A percentile compares a stretch with the other conserved stretches of the same genome.
Evolutionary conservation across 2,797 vertebrate species (phyloP).

Genomic region (Hippocampus kuda): DNA sequence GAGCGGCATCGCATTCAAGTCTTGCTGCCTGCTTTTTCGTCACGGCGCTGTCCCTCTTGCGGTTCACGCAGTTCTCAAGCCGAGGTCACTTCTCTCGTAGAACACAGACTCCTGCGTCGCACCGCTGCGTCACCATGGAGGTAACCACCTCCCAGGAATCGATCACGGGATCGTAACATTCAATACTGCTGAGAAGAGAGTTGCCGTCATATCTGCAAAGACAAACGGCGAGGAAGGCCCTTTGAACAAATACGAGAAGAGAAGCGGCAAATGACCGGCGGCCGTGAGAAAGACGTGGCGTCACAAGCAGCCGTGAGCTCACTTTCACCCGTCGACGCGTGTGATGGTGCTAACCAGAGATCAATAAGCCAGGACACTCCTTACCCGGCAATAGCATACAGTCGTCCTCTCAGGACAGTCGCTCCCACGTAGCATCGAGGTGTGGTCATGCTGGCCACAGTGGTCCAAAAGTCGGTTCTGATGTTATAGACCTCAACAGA

Average conservation of each 20-base stretch:
- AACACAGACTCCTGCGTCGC: slow-evolving; percentile 94
- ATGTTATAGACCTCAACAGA: slow-evolving; percentile 98
- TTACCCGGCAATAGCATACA: slow-evolving; percentile 95
- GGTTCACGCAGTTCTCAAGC: slow-evolving; percentile 14
- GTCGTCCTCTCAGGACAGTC: slow-evolving; percentile 88
- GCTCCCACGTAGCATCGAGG: slow-evolving; percentile 96
- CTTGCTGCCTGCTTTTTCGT: slow-evolving; percentile 51
- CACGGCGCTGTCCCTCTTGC: slow-evolving; percentile 13
- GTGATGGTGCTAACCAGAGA: too few species aligned
- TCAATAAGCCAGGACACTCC: slow-evolving; percentile 12
- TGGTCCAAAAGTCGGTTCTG: slow-evolving; percentile 94
- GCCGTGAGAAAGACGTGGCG: too few species aligned
- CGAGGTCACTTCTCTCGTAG: slow-evolving; percentile 86
- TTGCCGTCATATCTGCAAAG: slow-evolving; percentile 87
- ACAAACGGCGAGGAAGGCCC: slow-evolving; percentile 9
- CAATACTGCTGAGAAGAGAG: slow-evolving; percentile 94
- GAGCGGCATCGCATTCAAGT: slow-evolving; percentile 45
- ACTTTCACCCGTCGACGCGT: too few species aligned
- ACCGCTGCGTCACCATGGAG: slow-evolving; percentile 97
- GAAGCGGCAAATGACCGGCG: background rate
- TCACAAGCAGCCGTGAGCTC: too few species aligned
- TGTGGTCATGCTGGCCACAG: slow-evolving; percentile 93
- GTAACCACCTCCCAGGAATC: slow-evolving; percentile 99
- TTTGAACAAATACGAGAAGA: background rate
- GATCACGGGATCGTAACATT: slow-evolving; percentile 95